Evolutionary conservation across 2,888 invertebrate genomes (phyloP), one percentile per base, ranked within the genome.

Genomic region (Melanostoma mellinum): DNA sequence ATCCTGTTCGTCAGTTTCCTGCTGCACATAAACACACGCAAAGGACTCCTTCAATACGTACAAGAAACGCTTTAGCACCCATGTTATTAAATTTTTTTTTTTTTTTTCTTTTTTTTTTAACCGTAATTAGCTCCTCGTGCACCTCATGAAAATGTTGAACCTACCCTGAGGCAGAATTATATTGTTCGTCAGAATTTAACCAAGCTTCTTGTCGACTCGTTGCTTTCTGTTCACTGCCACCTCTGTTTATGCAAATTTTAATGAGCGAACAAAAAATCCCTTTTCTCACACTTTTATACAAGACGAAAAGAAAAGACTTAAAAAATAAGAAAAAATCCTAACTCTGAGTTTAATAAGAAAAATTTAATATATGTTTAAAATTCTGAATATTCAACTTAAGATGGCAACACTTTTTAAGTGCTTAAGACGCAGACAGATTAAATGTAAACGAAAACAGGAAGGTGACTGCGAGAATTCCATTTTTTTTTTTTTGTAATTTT

Each of bases 231-330:
- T 72, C 48, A 32, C 46, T 33, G 35, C 32, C 71, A 61, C 67
- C 71, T 56, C 71, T 71, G 65, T 75, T 81, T 76, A 76, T 81
- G 71, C 48, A 72, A 76, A 81, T 81, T 72, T 81, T 76, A 81
- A 81, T 76, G 81, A 81, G 81, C 55, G 20, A 20, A 67, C 55
- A 46, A 48, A 46, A 48, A 65, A 36, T 35, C 40, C 40, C 36
- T 60, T 20, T 20, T 63, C 61, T 48, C 48, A 48, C 48, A 36
- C 36, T 48, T 3, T 6, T 9, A 36, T 48, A 33, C 3, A 9
- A 33, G n/a, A 33, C 33, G 0, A 8, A 50, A 8, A 8, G 3
- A 9, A 48, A 58, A 48, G 30, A 63, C 33, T n/a, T 10, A 36
- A 44, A 33, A 44, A 60, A 60, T 32, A 60, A 60, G 33, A n/a